Conservation (phyloP, 2,797 vertebrate genomes). For the Manis javanica region DNA sequence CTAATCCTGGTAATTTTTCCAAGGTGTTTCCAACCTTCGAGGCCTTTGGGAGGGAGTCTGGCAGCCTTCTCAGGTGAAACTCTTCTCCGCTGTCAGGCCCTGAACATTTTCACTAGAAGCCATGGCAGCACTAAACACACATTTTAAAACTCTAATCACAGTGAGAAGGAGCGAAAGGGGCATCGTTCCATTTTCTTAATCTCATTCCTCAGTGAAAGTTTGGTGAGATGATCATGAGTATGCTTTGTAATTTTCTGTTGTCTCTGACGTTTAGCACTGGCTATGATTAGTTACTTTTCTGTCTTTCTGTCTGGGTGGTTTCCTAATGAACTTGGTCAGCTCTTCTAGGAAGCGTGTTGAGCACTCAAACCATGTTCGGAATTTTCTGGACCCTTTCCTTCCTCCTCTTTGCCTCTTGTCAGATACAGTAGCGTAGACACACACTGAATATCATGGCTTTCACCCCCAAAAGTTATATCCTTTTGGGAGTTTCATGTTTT, state of each 20-base stretch:
- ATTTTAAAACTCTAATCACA: neutral
- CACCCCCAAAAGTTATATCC: neutral
- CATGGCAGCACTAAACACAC: neutral
- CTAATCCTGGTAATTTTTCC: neutral
- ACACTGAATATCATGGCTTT: neutral
- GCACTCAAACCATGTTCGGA: neutral
- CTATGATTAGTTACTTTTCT: neutral
- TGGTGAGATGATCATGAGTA: neutral
- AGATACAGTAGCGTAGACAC: neutral
- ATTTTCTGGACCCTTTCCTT: neutral
- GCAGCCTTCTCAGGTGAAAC: neutral
- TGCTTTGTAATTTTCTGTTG: neutral
- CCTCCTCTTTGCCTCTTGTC: neutral
- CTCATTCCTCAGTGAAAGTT: neutral
- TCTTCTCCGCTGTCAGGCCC: neutral
- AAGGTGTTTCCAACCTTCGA: neutral
- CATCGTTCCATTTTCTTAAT: neutral
- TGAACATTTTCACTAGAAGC: neutral
- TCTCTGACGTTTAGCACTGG: neutral
- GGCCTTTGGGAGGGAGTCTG: neutral
- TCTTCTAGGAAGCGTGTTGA: neutral
- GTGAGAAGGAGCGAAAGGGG: neutral
- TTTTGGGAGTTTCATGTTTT: constrained; percentile 9
- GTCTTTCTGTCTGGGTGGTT: neutral
- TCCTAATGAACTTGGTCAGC: neutral